These are phyloP conservation scores for Myotis lucifugus DNA, from an alignment of 2,113 vertebrate species.

Conservation along the genomic window DNA sequence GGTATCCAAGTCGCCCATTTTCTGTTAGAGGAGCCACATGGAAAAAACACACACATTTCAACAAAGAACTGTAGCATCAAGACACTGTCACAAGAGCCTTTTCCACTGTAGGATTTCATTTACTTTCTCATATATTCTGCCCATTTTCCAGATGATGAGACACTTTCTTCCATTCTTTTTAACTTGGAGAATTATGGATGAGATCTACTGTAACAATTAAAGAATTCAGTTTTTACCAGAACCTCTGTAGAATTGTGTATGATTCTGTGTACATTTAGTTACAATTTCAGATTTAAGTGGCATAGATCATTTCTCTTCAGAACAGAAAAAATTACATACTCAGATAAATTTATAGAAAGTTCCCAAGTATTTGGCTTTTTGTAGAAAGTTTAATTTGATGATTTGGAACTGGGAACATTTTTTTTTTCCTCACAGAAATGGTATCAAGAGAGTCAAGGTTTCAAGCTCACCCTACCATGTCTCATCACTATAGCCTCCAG, in stretches of 20 bases:
- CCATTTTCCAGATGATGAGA: constrained; percentile 14
- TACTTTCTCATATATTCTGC: background rate
- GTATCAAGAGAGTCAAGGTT: background rate
- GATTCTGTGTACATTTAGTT: background rate
- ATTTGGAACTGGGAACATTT: background rate
- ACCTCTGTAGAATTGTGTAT: background rate
- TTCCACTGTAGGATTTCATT: background rate
- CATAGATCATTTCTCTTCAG: constrained; percentile 19
- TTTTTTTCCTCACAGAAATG: background rate
- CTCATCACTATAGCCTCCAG: background rate
- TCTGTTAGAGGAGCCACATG: constrained; percentile 30
- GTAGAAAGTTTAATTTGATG: constrained; percentile 36
- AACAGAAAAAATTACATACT: background rate
- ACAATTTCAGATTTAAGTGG: background rate
- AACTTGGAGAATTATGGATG: background rate
- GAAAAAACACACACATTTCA: constrained; percentile 6
- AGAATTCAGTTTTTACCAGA: background rate
- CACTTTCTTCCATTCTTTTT: background rate
- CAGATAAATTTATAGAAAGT: constrained; percentile 25
- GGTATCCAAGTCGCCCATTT: background rate
- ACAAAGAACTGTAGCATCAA: background rate
- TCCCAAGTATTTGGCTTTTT: background rate
- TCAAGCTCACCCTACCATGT: background rate
- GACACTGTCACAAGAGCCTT: background rate
- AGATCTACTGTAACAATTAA: background rate